Evolutionary conservation across 2,888 invertebrate species (phyloP), one percentile per base, ranked within the genome.

Genomic region (Lasioglossum marginatum): DNA sequence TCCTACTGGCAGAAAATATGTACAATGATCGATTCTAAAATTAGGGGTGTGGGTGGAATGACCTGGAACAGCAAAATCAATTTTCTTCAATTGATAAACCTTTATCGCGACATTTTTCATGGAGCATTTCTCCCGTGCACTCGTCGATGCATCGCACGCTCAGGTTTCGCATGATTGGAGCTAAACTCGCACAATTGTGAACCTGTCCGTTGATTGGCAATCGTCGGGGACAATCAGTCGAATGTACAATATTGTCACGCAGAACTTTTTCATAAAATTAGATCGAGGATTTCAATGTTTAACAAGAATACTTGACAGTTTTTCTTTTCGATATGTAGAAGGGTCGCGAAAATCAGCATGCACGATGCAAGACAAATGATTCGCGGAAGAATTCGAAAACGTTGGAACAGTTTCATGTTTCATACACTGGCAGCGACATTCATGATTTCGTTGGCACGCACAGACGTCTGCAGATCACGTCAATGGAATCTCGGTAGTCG

Each of bases 361-460:
- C 40, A 10, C 45, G n/a, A n/a, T 48, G 40, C 43, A 37, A 34
- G 43, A 79, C 37, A 52, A 77, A 77, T 45, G 52, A 82, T n/a
- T 81, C 31, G 52, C 68, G 70, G 45, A 45, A 66, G 66, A 76
- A 79, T 75, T 63, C 45, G 68, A 63, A 40, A 80, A 63, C 31
- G 70, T 74, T 34, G 72, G 60, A 19, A 78, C 77, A 68, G 70
- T 77, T n/a, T n/a, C n/a, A 71, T 71, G 73, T 76, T 70, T 45
- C 71, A 82, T 43, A 48, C 71, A 73, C 63, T 66, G 77, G 82
- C 82, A 82, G 45, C 66, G 77, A 52, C 77, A 90, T 87, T 87
- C 76, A 81, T 66, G 86, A 90, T 91, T 91, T 91, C 88, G 89
- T 91, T 91, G 91, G 91, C 91, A 91, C 91, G 81, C 86, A 85